Conservation (phyloP, 2,888 invertebrate genomes). For the Tanytarsus gracilentus region DNA sequence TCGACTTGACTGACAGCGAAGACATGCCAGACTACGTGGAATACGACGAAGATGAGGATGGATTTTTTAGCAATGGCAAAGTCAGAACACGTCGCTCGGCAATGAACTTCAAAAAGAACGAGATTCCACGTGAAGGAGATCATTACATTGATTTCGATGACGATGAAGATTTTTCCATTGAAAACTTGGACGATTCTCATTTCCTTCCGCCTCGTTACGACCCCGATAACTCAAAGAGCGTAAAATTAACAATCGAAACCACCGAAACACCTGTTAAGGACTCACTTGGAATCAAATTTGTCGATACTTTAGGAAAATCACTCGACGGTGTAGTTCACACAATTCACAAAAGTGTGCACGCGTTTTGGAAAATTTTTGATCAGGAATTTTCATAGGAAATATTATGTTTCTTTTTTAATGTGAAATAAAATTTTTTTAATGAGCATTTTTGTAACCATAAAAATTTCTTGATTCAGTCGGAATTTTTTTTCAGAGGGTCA, state of each 20-base stretch:
- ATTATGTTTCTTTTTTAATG: too few species aligned
- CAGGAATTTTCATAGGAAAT: too few species aligned
- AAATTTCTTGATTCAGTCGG: too few species aligned
- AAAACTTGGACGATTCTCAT: background rate
- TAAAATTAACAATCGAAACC: background rate
- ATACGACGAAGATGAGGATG: slow-evolving; percentile 18
- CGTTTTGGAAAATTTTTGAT: slow-evolving; percentile 21
- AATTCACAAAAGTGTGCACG: slow-evolving; percentile 1
- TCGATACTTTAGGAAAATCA: slow-evolving; percentile 19
- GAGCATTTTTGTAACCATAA: too few species aligned
- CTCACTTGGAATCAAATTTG: background rate
- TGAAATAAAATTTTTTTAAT: too few species aligned
- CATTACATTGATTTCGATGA: slow-evolving; percentile 6
- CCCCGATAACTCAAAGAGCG: background rate
- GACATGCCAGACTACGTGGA: slow-evolving; percentile 3
- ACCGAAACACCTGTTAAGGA: background rate
- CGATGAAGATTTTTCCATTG: background rate
- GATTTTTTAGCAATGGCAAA: background rate
- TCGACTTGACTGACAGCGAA: slow-evolving; percentile 13
- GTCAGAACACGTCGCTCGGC: slow-evolving; percentile 1
- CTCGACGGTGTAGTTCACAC: background rate
- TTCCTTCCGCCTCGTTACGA: background rate
- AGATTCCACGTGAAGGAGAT: slow-evolving; percentile 1
- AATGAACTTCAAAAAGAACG: background rate
- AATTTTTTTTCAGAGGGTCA: too few species aligned